Evolutionary conservation across 2,113 vertebrate genomes (phyloP), one percentile per base, ranked within the genome.

Genomic region (Acinonyx jubatus): DNA sequence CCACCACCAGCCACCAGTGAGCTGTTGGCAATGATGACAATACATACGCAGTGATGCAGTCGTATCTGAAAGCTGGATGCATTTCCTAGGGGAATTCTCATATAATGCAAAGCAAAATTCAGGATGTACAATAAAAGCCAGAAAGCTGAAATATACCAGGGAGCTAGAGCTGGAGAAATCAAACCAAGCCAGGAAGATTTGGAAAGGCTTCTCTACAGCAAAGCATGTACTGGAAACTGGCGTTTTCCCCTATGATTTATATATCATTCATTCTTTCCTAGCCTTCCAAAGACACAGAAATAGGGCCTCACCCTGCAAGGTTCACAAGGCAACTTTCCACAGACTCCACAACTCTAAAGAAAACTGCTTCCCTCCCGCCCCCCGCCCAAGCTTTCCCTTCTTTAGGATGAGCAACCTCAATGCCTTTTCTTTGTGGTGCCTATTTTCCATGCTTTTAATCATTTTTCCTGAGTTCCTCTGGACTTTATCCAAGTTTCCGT

Each of bases 401-500:
- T 65, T 33, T 14, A 52, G 25, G 89, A 41, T 66, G 33, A 91
- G 38, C 52, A 45, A 65, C 23, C 36, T 81, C 50, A 52, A 8
- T 50, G 29, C 27, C 55, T 96, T 95, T 73, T 93, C 36, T 86
- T 79, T 12, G 1, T 9, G 52, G n/a, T 69, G 50, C 41, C 31
- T 41, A 74, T 61, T 95, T 89, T 92, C 66, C 45, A 68, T 4
- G 57, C 18, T 41, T 96, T 96, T 88, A 71, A 94, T 98, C 52
- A 93, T 84, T 92, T 94, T 96, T 69, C 13, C 68, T 96, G 94
- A 65, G 18, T 50, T 94, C 55, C 38, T 68, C 83, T 90, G 95
- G 45, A 96, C 38, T 90, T 68, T 33, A 94, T 76, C 92, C 88
- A 97, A 81, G 91, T 92, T 96, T 95, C 96, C 33, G 8, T 50